Evolutionary conservation across 2,888 invertebrate species (phyloP).

Genomic region (Eremobia ochroleuca): DNA sequence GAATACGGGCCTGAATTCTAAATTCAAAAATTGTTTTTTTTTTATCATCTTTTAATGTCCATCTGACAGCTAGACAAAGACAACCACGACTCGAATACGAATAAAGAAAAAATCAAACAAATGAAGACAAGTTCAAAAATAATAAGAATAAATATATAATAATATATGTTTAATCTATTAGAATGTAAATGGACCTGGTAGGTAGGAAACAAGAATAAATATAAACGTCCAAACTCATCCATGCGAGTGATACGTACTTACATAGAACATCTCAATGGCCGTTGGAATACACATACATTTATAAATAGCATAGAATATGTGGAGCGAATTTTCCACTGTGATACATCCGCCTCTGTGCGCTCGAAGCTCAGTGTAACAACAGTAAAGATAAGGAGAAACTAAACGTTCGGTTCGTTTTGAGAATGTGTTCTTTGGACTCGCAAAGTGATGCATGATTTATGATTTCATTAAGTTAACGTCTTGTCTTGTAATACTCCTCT

Average conservation of each 20-base stretch:
- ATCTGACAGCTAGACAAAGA: background rate
- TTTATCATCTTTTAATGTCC: background rate
- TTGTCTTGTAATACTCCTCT: background rate
- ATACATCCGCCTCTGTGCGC: conserved; percentile 61
- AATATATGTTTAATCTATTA: too few species aligned
- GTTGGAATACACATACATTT: conserved; percentile 53
- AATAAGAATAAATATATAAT: too few species aligned
- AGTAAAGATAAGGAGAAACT: conserved; percentile 59
- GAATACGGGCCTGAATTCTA: background rate
- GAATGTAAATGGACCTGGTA: conserved; percentile 14
- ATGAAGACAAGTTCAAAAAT: background rate
- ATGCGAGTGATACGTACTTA: conserved; percentile 53
- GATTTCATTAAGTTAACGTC: background rate
- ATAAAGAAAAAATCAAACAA: background rate
- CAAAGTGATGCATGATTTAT: background rate
- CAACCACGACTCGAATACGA: background rate
- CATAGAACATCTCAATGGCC: conserved; percentile 56
- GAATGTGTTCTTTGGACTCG: background rate
- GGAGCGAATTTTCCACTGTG: conserved; percentile 68
- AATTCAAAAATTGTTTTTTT: conserved; percentile 9
- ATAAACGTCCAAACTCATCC: conserved; percentile 34
- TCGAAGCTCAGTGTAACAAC: conserved; percentile 45
- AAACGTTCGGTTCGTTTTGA: conserved; percentile 26
- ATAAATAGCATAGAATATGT: conserved; percentile 66
- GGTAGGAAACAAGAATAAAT: conserved; percentile 24